Evolutionary conservation across 2,888 invertebrate species (phyloP), one percentile per base, ranked within the genome.

Genomic region (Agelastica alni): DNA sequence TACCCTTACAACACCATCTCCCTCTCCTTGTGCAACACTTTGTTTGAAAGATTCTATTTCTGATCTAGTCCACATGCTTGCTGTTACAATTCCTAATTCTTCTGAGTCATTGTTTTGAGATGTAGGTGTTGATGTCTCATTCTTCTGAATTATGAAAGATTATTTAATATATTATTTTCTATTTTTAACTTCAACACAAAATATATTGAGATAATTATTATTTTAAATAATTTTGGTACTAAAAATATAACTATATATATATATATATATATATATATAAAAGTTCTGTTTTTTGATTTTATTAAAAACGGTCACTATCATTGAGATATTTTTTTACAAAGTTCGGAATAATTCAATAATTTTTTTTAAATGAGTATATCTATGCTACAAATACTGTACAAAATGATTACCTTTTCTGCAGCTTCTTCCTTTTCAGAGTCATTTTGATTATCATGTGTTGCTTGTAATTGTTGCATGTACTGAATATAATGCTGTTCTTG

Each of bases 401-500:
- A n/a, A n/a, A n/a, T n/a, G n/a, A n/a, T n/a, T 55, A 54, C 52
- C 52, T 56, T 39, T 55, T 60, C 61, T 41, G 42, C 39, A 9
- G 45, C 49, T 43, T 58, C 46, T 22, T 61, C 60, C 12, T 59
- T 61, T 48, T 63, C 58, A 46, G 44, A 46, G n/a, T 13, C 34
- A 20, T 7, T 53, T 49, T 61, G 59, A 51, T 65, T 69, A 49
- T 69, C 69, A 57, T 70, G 71, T 74, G 81, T 73, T 77, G 83
- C 70, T 80, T 85, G 75, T 30, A 97, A 79, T 75, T 98, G 98
- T 69, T 96, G 93, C 86, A 99, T 96, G 76, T 99, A 99, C 72
- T 98, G 97, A 73, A 96, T 94, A 75, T 96, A 99, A 77, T 99
- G 99, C 71, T 99, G 96, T 67, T 97, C 97, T 78, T 99, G 99